phyloP scores from a whole-genome alignment of 2,888 invertebrate genomes.

The Pheosia tremula region DNA sequence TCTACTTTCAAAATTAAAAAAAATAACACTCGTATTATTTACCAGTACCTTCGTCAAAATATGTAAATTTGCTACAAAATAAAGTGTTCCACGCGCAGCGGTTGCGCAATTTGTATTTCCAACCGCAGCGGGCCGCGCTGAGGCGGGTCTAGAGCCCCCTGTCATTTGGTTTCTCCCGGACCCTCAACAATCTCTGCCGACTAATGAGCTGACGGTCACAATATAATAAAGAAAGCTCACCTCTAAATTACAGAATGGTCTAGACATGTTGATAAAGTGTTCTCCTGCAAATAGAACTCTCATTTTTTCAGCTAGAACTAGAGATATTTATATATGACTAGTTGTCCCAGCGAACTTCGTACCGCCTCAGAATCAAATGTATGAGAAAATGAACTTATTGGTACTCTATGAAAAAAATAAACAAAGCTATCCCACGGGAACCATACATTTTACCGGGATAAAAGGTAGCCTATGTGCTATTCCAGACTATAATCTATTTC shows the following conservation, averaged over 20 bases:
- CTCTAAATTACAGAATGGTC: conserved; percentile 32
- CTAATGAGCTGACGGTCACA: conserved; percentile 34
- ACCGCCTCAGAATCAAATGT: too few relatives aligned
- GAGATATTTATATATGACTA: neutral
- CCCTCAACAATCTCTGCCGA: conserved; percentile 21
- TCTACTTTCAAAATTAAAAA: neutral
- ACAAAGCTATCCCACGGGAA: too few relatives aligned
- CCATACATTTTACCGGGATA: too few relatives aligned
- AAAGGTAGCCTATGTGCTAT: too few relatives aligned
- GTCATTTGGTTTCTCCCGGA: conserved; percentile 36
- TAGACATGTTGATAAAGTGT: conserved; percentile 28
- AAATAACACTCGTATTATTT: conserved; percentile 10
- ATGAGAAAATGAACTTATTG: too few relatives aligned
- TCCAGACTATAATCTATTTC: too few relatives aligned
- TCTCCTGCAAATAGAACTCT: conserved; percentile 27
- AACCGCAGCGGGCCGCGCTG: conserved; percentile 32
- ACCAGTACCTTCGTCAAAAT: conserved; percentile 28
- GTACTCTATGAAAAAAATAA: too few relatives aligned
- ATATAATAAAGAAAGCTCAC: conserved; percentile 29
- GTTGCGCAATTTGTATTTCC: conserved; percentile 34
- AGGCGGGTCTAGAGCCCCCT: conserved; percentile 37
- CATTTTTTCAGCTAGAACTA: conserved; percentile 15
- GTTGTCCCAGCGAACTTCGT: neutral
- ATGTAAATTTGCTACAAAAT: conserved; percentile 35
- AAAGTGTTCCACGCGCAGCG: conserved; percentile 23